Base-by-base conservation (phyloP, 1,140 invertebrate genomes). In the Drosophila micromelanica region DNA sequence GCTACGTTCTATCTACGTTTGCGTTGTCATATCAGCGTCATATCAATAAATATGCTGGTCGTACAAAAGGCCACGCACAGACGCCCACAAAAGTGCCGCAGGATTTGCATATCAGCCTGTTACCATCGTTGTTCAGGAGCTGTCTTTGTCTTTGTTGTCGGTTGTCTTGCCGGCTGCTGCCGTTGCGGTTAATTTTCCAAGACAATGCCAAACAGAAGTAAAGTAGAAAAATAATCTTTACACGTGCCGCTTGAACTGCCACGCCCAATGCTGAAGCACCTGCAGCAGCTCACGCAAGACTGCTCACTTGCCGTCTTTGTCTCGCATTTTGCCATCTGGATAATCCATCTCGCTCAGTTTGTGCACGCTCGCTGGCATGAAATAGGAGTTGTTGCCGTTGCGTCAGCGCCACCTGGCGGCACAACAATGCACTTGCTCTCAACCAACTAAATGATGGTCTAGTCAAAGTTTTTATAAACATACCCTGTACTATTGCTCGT, bases 21-120 rank as follows among this genome's bases (percentile, higher is more conserved):
- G 55, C 80, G 76, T 75, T 86, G 82, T 87, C 81, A 78, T 82
- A 86, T 86, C 82, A 81, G 75, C 82, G 75, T 86, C 82, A 87
- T 87, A 89, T 87, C 82, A 87, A 87, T 87, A 87, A 87, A 87
- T 87, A 82, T 89, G 68, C 72, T 76, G 64, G 79, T 55, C 79
- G 45, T 68, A 87, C 75, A 87, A 87, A 82, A 82, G 84, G 78
- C 67, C 71, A 78, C 78, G 71, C 81, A 56, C 32, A 70, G 60
- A 54, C n/a, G 55, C 55, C 40, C 30, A 52, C 46, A 62, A 37
- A 62, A 57, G 51, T 62, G 65, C 27, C 57, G 30, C 62, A 57
- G 78, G 82, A 86, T 87, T 89, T 86, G 67, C 84, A 82, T 78
- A 67, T 56, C 69, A 52, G 54, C 17, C 61, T 57, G 69, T 45